Evolutionary conservation across 1,140 invertebrate genomes (phyloP).

Genomic region (Cyclina sinensis): DNA sequence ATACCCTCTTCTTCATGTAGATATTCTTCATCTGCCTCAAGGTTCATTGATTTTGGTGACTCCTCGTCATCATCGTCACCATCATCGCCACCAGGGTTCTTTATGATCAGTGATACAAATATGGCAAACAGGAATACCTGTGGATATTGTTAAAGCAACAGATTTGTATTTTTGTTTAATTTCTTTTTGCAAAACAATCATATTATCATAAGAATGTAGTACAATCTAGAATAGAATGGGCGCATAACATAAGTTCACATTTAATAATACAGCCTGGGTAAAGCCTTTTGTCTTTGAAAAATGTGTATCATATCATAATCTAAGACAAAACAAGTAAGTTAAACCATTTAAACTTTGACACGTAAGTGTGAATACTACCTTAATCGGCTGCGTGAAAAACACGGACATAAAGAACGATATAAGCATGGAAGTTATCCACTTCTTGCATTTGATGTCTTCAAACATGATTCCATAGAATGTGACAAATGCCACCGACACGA

Average conservation of each 20-base stretch:
- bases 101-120: constrained; percentile 87
- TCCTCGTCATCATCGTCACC: constrained; percentile 88
- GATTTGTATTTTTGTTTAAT: no score
- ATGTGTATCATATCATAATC: no score
- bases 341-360: no score
- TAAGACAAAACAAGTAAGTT: no score
- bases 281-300: no score
- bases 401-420: constrained; percentile 88
- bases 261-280: no score
- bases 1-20: constrained; percentile 75
- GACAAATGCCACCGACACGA: constrained; percentile 87
- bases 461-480: constrained; percentile 89
- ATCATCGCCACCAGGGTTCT: constrained; percentile 86
- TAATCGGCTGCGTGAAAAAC: constrained; percentile 89
- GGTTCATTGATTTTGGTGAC: constrained; percentile 74
- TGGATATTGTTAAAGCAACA: background rate
- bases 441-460: constrained; percentile 88
- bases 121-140: constrained; percentile 88
- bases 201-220: no score
- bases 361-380: constrained; percentile 84
- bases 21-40: constrained; percentile 81
- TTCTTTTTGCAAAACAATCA: no score
- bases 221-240: no score
- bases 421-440: constrained; percentile 89
- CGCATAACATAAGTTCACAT: no score